These are phyloP conservation scores for Melinaea marsaeus DNA, from an alignment of 2,888 invertebrate species.

Conservation along the genomic window DNA sequence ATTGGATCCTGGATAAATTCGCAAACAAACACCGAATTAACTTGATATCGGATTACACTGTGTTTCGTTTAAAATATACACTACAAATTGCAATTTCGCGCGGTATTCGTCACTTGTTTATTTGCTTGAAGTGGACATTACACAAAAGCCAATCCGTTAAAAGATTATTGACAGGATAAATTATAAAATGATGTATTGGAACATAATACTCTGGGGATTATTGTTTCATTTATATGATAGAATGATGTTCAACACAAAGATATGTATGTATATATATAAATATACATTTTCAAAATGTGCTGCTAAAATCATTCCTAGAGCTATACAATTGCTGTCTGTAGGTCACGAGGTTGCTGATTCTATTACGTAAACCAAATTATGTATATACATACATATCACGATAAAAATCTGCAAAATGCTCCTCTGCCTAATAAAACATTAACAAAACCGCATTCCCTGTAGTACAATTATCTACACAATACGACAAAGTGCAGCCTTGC, in stretches of 20 bases:
- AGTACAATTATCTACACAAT: too few relatives aligned
- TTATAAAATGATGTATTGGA: background rate
- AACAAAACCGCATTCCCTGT: too few relatives aligned
- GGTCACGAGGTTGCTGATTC: too few relatives aligned
- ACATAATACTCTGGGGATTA: background rate
- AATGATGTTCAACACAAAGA: background rate
- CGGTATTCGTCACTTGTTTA: conserved; percentile 13
- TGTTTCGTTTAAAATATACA: conserved; percentile 22
- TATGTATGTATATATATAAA: too few relatives aligned
- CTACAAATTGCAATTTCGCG: conserved; percentile 12
- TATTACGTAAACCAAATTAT: too few relatives aligned
- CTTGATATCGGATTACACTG: conserved; percentile 24
- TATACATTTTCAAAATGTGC: too few relatives aligned
- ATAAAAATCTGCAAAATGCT: too few relatives aligned
- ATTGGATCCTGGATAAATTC: conserved; percentile 24
- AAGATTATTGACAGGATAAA: conserved; percentile 2
- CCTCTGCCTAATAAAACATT: too few relatives aligned
- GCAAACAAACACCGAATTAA: conserved; percentile 28
- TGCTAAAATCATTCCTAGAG: too few relatives aligned
- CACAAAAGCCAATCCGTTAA: conserved; percentile 1
- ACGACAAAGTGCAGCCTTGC: too few relatives aligned
- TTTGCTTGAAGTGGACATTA: conserved; percentile 15
- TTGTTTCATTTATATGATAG: background rate
- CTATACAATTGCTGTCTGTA: too few relatives aligned
- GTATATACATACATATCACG: too few relatives aligned